A percentile compares a stretch with the other conserved stretches of the same genome.
These are phyloP conservation scores for Atlantisia rogersi DNA, from an alignment of 2,113 vertebrate species.

Conservation along the genomic window DNA sequence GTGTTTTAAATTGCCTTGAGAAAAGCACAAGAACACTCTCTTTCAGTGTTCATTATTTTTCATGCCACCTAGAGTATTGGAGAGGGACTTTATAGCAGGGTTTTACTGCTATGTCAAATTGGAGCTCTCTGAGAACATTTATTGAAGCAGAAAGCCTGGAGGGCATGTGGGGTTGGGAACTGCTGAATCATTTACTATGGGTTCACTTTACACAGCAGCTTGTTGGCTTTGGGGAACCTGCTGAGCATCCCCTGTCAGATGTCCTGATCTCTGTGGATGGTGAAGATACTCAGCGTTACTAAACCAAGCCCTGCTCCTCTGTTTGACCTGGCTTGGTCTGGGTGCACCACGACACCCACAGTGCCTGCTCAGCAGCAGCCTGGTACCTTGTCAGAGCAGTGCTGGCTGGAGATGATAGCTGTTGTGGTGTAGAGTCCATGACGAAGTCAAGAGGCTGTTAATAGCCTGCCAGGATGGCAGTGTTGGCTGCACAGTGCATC, in stretches of 20 bases:
- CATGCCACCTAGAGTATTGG: background rate
- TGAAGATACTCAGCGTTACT: background rate
- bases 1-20: background rate
- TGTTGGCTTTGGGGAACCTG: constrained; percentile 10
- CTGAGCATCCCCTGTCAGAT: background rate
- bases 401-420: background rate
- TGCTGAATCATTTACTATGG: constrained; percentile 31
- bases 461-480: background rate
- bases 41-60: background rate
- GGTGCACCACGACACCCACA: background rate
- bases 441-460: background rate
- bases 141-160: constrained; percentile 16
- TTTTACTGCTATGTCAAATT: background rate
- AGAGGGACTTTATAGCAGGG: background rate
- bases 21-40: too few relatives aligned
- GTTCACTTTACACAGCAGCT: background rate
- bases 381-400: background rate
- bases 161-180: background rate
- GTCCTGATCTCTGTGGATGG: background rate
- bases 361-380: background rate
- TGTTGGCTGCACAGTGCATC: background rate
- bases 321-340: background rate
- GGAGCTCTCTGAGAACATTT: background rate
- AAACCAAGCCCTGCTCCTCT: background rate
- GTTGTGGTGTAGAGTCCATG: background rate